Conservation (phyloP, 2,797 vertebrate species). For the Odontamblyopus lacepedii region DNA sequence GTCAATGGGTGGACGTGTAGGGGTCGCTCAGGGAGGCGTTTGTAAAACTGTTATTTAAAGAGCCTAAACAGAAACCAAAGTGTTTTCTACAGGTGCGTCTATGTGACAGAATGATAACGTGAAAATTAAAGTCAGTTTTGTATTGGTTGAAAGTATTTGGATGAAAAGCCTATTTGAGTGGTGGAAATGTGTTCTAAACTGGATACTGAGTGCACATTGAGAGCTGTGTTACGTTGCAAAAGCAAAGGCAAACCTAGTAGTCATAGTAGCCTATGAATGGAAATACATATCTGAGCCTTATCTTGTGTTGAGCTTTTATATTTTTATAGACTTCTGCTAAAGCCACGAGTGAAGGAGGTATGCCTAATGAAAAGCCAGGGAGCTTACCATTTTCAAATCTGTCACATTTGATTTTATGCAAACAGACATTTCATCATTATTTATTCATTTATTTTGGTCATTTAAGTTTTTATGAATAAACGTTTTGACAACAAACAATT, state of each 20-base stretch:
- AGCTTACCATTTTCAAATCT: background rate
- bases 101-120: background rate
- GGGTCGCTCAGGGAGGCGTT: conserved; percentile 24
- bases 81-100: background rate
- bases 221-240: background rate
- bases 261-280: background rate
- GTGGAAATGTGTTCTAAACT: background rate
- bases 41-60: conserved; percentile 9
- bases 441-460: too few species aligned
- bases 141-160: background rate
- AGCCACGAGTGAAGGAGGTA: background rate
- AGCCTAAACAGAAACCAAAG: too few species aligned
- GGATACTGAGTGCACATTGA: background rate
- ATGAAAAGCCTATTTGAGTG: background rate
- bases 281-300: background rate
- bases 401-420: background rate
- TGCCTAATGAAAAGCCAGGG: background rate
- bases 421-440: background rate
- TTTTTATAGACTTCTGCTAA: background rate
- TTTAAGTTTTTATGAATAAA: too few species aligned
- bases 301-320: background rate
- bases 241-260: background rate
- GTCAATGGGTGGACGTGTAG: conserved; percentile 28
- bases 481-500: too few species aligned
- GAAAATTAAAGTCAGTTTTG: background rate